Evolutionary conservation across 2,113 vertebrate genomes (phyloP).

Genomic region (Clarias macrocephalus): DNA sequence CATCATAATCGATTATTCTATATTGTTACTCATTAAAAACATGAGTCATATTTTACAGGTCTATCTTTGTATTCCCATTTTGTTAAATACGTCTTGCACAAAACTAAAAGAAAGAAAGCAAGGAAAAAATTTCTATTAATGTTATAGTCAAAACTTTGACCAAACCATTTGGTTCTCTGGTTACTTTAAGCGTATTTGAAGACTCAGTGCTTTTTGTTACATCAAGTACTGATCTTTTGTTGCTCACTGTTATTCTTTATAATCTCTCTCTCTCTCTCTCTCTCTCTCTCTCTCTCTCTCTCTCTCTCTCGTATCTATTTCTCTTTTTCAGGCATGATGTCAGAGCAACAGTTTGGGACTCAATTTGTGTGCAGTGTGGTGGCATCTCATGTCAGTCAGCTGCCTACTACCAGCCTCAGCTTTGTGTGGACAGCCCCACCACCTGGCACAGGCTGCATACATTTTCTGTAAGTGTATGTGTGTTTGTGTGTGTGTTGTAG

Average conservation of each 20-base stretch:
- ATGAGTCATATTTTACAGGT: no score
- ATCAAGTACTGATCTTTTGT: not conserved
- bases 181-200: not conserved
- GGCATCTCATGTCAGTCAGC: slow-evolving; percentile 93
- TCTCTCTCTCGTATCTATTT: slow-evolving; percentile 40
- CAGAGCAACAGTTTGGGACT: slow-evolving; percentile 92
- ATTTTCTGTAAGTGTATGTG: slow-evolving; percentile 89
- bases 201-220: not conserved
- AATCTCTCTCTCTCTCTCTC: no score
- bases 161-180: not conserved
- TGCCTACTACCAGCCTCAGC: slow-evolving; percentile 92
- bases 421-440: slow-evolving; percentile 98
- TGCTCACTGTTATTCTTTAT: slow-evolving; percentile 12
- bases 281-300: no score
- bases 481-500: no score
- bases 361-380: slow-evolving; percentile 99
- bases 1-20: not conserved
- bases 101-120: not conserved
- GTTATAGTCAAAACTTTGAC: not conserved
- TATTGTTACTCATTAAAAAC: not conserved
- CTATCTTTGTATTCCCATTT: no score
- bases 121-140: not conserved
- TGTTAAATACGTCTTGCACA: no score
- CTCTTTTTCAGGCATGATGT: slow-evolving; percentile 82
- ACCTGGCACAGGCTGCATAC: slow-evolving; percentile 95